phyloP scores from a whole-genome alignment of 2,888 invertebrate species.

The Latrodectus elegans region DNA sequence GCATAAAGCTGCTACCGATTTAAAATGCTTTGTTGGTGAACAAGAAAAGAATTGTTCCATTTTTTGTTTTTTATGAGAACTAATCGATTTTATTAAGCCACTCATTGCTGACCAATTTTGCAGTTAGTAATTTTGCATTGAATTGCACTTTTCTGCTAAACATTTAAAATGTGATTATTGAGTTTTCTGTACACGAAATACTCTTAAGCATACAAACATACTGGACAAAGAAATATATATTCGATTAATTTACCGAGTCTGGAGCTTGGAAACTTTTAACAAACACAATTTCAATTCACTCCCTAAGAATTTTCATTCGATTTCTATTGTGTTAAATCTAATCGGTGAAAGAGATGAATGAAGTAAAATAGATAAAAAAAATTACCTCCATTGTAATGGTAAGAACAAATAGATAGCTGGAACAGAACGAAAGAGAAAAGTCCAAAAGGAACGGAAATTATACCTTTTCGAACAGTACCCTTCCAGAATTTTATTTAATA shows the following conservation, averaged over 20 bases:
- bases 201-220: background rate
- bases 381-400: constrained; percentile 43
- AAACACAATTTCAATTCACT: constrained; percentile 56
- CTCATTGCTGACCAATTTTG: background rate
- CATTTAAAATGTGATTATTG: constrained; percentile 35
- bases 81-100: constrained; percentile 39
- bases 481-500: constrained; percentile 64
- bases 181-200: background rate
- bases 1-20: background rate
- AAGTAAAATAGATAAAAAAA: constrained; percentile 35
- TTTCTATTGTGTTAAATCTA: constrained; percentile 45
- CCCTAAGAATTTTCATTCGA: constrained; percentile 27
- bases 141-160: constrained; percentile 11
- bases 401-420: constrained; percentile 58
- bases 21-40: background rate
- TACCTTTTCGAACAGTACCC: constrained; percentile 44
- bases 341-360: constrained; percentile 25
- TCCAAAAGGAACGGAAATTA: constrained; percentile 62
- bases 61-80: background rate
- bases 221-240: constrained; percentile 17
- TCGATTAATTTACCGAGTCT: constrained; percentile 44
- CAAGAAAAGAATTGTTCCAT: background rate
- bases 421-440: constrained; percentile 15
- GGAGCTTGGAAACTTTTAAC: constrained; percentile 33
- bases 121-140: constrained; percentile 12